phyloP scores from a whole-genome alignment of 1,140 invertebrate species.

The Brachionus asplanchnoidis region DNA sequence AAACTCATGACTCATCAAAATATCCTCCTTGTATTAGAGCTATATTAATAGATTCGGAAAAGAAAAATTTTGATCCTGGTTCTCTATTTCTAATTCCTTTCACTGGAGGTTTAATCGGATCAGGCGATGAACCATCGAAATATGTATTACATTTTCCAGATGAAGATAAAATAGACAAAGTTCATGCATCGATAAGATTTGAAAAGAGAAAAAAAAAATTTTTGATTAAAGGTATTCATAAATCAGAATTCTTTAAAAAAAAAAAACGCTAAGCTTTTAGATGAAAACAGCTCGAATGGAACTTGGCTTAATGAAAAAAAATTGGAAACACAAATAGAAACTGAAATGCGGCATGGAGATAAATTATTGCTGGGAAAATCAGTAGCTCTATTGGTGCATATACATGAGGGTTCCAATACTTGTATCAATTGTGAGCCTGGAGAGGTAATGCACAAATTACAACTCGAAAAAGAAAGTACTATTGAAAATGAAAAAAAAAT shows the following conservation, averaged over 20 bases:
- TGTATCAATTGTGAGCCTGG: constrained; percentile 31
- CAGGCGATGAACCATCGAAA: neutral
- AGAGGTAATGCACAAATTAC: neutral
- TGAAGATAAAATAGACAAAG: neutral
- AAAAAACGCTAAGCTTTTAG: neutral
- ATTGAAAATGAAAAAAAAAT: neutral
- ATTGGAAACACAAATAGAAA: neutral
- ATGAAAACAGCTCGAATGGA: neutral
- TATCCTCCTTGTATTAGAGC: constrained; percentile 26
- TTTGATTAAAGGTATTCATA: neutral
- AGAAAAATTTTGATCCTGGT: neutral
- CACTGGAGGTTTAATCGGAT: constrained; percentile 7
- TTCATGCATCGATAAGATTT: constrained; percentile 6
- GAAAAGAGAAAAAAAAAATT: neutral
- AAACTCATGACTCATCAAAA: neutral
- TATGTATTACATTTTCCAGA: neutral
- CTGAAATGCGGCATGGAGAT: neutral
- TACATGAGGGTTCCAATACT: constrained; percentile 12
- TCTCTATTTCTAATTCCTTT: neutral
- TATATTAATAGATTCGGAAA: neutral
- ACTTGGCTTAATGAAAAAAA: neutral
- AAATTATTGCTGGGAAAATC: neutral
- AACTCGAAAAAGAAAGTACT: neutral
- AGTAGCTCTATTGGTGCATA: neutral
- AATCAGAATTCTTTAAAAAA: neutral